Evolutionary conservation across 2,797 vertebrate species (phyloP), one percentile per base, ranked within the genome.

Genomic region (Lacerta bilineata): DNA sequence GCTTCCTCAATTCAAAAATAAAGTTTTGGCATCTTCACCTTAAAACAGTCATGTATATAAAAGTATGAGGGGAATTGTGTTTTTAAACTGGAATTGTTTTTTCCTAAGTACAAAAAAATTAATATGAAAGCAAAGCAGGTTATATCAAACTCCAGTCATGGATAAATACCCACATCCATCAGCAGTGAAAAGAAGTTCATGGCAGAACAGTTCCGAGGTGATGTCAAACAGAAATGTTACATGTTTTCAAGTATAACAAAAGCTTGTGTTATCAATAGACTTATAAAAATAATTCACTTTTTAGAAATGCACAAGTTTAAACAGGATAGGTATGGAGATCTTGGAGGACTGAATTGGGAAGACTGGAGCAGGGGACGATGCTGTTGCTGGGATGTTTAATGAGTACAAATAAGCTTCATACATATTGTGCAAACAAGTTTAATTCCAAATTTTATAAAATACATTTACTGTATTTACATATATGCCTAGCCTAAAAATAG

Each of bases 401-500:
- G 91, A 96, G 84, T 93, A 94, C 93, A 94, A 94, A 95, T 92
- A 86, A 95, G 71, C 71, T 95, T 93, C 83, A 90, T 91, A 94
- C 69, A 71, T 76, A 71, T 79, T 94, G 87, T 87, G 90, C 93
- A 93, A 95, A 95, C 86, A 94, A 91, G 84, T 94, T 94, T 95
- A 95, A 95, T 94, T 94, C 69, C 76, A 90, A 91, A 46, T 88
- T 92, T 94, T 90, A 95, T 92, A 93, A 94, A 95, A 95, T 94
- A 93, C 92, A 95, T 88, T 82, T 93, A 55, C 29, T 74, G 2
- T 90, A 95, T 96, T 93, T 95, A 95, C 93, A 96, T 91, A 93
- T 72, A 91, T 81, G 92, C 83, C 91, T 95, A 88, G 88, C 91
- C 93, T 94, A 90, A 95, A 95, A 95, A 92, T 91, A 95, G 1